Percentiles rank a stretch among this genome's conserved stretches.
Evolutionary conservation across 2,797 vertebrate species (phyloP).

Genomic region (Lacerta viridis): DNA sequence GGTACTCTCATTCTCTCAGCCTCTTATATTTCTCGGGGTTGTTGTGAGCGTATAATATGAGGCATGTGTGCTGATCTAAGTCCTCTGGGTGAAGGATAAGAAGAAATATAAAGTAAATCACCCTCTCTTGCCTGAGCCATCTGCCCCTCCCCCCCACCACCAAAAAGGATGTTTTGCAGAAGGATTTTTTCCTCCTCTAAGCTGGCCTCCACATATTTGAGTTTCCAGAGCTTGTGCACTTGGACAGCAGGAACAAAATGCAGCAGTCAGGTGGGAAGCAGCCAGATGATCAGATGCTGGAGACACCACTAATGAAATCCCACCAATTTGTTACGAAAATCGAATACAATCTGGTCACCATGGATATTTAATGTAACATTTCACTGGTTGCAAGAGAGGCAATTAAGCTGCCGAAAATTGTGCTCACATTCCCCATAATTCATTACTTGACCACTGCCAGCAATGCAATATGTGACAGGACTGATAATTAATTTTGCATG

Average conservation of each 20-base stretch:
- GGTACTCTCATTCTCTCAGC: background rate
- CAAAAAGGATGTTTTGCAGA: background rate
- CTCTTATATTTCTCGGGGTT: background rate
- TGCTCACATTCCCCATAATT: conserved; percentile 75
- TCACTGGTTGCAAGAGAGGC: conserved; percentile 74
- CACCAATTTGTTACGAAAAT: conserved; percentile 66
- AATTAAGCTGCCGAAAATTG: conserved; percentile 79
- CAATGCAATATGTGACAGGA: conserved; percentile 51
- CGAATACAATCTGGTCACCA: conserved; percentile 81
- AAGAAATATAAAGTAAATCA: background rate
- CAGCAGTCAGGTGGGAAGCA: conserved; percentile 34
- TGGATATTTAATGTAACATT: conserved; percentile 87
- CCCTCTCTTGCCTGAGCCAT: background rate
- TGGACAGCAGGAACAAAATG: conserved; percentile 29
- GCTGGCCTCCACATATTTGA: background rate
- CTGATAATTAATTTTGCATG: conserved; percentile 72
- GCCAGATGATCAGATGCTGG: conserved; percentile 36
- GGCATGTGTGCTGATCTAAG: background rate
- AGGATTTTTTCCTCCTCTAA: background rate
- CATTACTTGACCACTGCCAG: conserved; percentile 80
- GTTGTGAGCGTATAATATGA: background rate
- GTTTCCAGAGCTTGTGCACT: conserved; percentile 4
- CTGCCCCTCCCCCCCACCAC: background rate
- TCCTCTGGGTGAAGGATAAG: background rate
- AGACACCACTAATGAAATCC: conserved; percentile 65